Evolutionary conservation across 2,888 invertebrate species (phyloP), one percentile per base, ranked within the genome.

Genomic region (Trissoscelio sp.): DNA sequence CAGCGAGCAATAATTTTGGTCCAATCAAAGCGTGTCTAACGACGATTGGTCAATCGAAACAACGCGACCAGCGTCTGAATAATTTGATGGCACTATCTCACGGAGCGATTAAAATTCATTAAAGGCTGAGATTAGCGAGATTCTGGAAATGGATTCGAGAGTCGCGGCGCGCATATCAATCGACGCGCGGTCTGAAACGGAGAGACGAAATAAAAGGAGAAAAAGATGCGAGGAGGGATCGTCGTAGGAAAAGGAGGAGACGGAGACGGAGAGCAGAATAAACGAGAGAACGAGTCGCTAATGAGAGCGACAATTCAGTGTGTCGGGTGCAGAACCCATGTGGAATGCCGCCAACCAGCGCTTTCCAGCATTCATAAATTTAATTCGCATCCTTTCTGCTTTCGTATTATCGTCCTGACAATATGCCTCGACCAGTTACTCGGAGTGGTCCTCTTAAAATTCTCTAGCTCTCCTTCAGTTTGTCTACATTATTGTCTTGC

Each of bases 251-350:
- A 81, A 78, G 58, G 60, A 58, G 70, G 22, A 51, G 46, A 64
- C 75, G 75, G 44, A 58, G 77, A 79, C 67, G 67, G 84, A 64
- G 70, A 74, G 83, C 81, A 82, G 83, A 83, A 85, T 85, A 74
- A 81, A 81, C 79, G 82, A 81, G 82, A 79, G 77, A 79, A 79
- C 72, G 84, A 83, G 83, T 86, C 88, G 88, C 88, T 90, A 90
- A 89, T 90, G 89, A 89, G 89, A 88, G 88, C 89, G 88, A 88
- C 89, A 88, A 89, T 88, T 89, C 89, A 88, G 87, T 85, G 87
- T 88, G 89, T 88, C 88, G 88, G 85, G 60, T 83, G 88, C 87
- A 87, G 88, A 87, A 87, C 85, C 87, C 83, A 84, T 85, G 85
- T 87, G 88, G 88, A 88, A 89, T 89, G 89, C 88, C 88, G 87